Conservation (phyloP, 2,888 invertebrate species). For the Erebia palarica region DNA sequence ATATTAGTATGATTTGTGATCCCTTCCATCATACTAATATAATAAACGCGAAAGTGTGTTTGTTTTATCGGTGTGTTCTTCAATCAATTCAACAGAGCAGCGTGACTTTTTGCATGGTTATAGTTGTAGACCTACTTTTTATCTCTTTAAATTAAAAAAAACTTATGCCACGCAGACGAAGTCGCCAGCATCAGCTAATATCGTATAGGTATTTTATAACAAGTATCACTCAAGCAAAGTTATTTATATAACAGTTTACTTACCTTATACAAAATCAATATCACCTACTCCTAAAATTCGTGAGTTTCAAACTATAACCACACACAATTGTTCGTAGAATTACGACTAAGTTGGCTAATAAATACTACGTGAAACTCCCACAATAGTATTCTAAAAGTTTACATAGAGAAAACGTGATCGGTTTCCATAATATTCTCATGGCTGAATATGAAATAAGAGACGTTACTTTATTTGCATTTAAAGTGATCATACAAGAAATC, state of each 20-base stretch:
- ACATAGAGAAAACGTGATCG: slow-evolving; percentile 23
- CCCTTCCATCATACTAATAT: neutral
- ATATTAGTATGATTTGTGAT: neutral
- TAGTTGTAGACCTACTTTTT: no score
- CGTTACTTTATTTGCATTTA: slow-evolving; percentile 58
- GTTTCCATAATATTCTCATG: slow-evolving; percentile 33
- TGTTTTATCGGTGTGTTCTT: no score
- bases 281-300: neutral
- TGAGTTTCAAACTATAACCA: slow-evolving; percentile 7
- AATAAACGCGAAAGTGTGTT: no score
- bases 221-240: neutral
- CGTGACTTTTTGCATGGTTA: no score
- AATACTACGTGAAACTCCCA: slow-evolving; percentile 22
- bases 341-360: slow-evolving; percentile 17
- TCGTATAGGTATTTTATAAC: neutral
- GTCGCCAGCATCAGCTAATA: no score
- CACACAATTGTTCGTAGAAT: slow-evolving; percentile 14
- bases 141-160: no score
- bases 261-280: neutral
- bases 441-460: slow-evolving; percentile 44
- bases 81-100: no score
- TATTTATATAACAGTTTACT: no score
- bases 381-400: slow-evolving; percentile 27
- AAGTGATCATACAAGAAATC: slow-evolving; percentile 60
- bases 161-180: no score